Evolutionary conservation across 1,140 invertebrate species (phyloP), one percentile per base, ranked within the genome.

Genomic region (Asbolus verrucosus): DNA sequence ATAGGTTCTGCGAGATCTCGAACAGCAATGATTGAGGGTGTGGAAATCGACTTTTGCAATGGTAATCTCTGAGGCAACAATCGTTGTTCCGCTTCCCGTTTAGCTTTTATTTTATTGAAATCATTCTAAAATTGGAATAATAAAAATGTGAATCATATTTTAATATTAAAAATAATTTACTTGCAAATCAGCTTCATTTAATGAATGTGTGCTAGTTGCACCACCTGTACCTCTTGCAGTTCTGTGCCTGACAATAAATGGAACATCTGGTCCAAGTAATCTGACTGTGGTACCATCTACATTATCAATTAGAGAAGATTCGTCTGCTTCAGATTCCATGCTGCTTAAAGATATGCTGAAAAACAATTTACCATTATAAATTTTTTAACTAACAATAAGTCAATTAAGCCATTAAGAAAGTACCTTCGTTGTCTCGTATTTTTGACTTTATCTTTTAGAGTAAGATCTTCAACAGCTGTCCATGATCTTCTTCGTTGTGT

Each of bases 11-110:
- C 80, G 33, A 82, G 66, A 69, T 83, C 87, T 70, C 88, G 83
- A 43, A 88, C 88, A 60, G 90, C 91, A 21, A 93, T 89, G 68
- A 94, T 94, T 61, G 93, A 95, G 15, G 94, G 94, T 16, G 94
- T 95, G 6, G 94, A 96, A 70, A 95, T 89, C 46, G 93, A 94
- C 84, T 96, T 96, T 81, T 95, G 94, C 62, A 96, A 85, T 54
- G 92, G 92, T 73, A 94, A 86, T 43, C 91, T 85, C 71, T 89
- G 88, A 60, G 90, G 88, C 72, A 88, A 82, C 65, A 93, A 83
- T 75, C 88, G 83, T 61, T 80, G 83, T 85, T 86, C 84, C 85
- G 81, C 82, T 85, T 88, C 81, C 79, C 86, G 80, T 83, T 84
- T 88, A 70, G 82, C 82, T 80, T 83, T 83, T 75, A 84, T 82